Percentiles rank a stretch among this genome's conserved stretches.
Evolutionary conservation across 53 echinoderm and acorn worm genomes (phyloP).

Genomic region (Pentamera pediparva): DNA sequence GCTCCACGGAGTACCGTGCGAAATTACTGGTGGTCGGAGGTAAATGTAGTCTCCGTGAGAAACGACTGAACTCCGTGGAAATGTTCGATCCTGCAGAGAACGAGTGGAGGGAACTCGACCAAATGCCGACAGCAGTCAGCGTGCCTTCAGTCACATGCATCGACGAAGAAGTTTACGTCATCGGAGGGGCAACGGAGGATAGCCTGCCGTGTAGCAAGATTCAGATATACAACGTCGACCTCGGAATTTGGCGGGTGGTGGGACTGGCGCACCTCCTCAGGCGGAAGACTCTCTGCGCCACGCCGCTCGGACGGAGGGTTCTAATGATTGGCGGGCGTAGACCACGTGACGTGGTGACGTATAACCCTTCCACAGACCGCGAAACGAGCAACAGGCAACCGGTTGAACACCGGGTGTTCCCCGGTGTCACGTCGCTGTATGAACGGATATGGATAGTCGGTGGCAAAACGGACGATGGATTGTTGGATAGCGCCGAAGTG

Average conservation of each 20-base stretch:
- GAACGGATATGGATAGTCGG: constrained; percentile 59
- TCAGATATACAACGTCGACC: constrained; percentile 54
- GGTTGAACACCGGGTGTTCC: constrained; percentile 52
- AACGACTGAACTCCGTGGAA: constrained; percentile 50
- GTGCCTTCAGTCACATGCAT: constrained; percentile 54
- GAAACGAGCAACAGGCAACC: constrained; percentile 30
- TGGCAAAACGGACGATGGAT: constrained; percentile 50
- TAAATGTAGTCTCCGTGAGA: constrained; percentile 45
- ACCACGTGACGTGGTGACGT: constrained; percentile 53
- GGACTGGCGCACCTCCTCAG: constrained; percentile 27
- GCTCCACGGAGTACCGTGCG: constrained; percentile 36
- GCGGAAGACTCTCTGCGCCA: constrained; percentile 53
- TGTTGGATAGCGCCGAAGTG: constrained; percentile 43
- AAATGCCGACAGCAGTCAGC: constrained; percentile 62
- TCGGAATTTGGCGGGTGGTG: constrained; percentile 55
- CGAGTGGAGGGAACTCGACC: constrained; percentile 47
- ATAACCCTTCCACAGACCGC: constrained; percentile 35
- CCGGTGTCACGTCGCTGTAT: constrained; percentile 37
- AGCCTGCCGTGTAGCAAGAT: constrained; percentile 48
- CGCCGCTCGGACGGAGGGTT: constrained; percentile 30
- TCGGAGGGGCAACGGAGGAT: constrained; percentile 65
- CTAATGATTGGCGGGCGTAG: constrained; percentile 52
- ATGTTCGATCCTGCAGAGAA: constrained; percentile 38
- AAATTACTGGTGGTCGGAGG: constrained; percentile 60
- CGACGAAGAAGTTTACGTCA: constrained; percentile 45